Percentiles rank a stretch among this genome's conserved stretches.
phyloP scores from a whole-genome alignment of 2,888 invertebrate genomes.

The Mechanitis messenoides region DNA sequence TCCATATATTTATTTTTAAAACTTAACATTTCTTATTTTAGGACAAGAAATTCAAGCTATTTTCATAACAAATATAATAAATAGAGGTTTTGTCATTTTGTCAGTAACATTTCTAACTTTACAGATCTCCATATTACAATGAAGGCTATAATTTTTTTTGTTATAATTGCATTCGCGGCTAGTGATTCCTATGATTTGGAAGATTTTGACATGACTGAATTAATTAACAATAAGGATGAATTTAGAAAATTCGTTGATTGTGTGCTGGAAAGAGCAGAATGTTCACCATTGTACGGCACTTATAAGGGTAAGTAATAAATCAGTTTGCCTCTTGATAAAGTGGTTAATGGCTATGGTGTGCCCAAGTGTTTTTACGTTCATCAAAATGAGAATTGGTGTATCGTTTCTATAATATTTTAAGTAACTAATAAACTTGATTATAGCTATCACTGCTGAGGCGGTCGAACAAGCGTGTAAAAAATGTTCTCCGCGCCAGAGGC shows the following conservation, averaged over 20 bases:
- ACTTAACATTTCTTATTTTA: too few relatives aligned
- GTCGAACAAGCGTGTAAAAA: too few relatives aligned
- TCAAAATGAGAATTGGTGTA: neutral
- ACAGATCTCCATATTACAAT: constrained; percentile 8
- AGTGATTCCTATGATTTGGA: constrained; percentile 46
- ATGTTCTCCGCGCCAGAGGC: too few relatives aligned
- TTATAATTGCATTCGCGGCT: constrained; percentile 33
- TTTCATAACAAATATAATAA: too few relatives aligned
- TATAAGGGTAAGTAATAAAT: constrained; percentile 45
- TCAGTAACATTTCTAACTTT: neutral
- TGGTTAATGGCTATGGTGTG: neutral
- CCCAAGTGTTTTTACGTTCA: too few relatives aligned
- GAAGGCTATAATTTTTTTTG: constrained; percentile 32
- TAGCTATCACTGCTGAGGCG: constrained; percentile 16
- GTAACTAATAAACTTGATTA: neutral
- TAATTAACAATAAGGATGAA: constrained; percentile 32
- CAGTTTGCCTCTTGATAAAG: too few relatives aligned
- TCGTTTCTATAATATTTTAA: neutral
- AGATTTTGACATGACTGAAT: constrained; percentile 44
- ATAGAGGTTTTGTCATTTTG: too few relatives aligned
- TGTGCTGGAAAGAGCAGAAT: constrained; percentile 41
- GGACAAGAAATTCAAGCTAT: too few relatives aligned
- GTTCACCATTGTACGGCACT: constrained; percentile 34
- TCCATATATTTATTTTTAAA: too few relatives aligned
- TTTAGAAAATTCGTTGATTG: constrained; percentile 43